A percentile compares a stretch with the other conserved stretches of the same genome.
These are phyloP conservation scores for Triplophysa rosa DNA, from an alignment of 2,113 vertebrate genomes.

Conservation along the genomic window DNA sequence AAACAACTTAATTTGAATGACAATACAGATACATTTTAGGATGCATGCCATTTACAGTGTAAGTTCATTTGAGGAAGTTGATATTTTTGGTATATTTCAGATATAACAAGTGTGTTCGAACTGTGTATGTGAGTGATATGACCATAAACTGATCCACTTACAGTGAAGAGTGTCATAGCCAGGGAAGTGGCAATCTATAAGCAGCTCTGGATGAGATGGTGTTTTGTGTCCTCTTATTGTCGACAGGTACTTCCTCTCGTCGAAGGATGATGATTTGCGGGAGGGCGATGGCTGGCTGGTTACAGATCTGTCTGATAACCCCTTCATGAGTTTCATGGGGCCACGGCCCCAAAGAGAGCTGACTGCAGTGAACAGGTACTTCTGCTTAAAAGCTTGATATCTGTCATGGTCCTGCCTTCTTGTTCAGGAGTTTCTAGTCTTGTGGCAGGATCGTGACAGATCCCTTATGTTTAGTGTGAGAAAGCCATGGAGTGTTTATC, in stretches of 20 bases:
- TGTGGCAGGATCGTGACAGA: no score
- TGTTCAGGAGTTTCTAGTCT: no score
- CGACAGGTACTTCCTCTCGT: slow-evolving; percentile 70
- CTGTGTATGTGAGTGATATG: slow-evolving; percentile 4
- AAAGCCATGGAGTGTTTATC: no score
- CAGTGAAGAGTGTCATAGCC: background rate
- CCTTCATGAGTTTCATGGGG: slow-evolving; percentile 63
- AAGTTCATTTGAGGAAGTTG: background rate
- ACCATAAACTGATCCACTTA: slow-evolving; percentile 22
- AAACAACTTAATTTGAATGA: background rate
- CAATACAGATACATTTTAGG: background rate
- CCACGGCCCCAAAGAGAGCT: slow-evolving; percentile 63
- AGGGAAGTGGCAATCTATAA: background rate
- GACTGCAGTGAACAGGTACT: slow-evolving; percentile 72
- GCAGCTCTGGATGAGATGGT: background rate
- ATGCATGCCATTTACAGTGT: background rate
- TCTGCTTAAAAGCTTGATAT: background rate
- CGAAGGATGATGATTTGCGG: slow-evolving; percentile 63
- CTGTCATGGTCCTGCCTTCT: no score
- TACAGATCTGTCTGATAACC: slow-evolving; percentile 67
- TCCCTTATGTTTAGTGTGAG: no score
- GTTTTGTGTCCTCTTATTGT: background rate
- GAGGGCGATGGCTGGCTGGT: slow-evolving; percentile 69
- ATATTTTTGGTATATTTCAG: background rate
- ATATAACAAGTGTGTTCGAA: background rate